Evolutionary conservation across 2,113 vertebrate species (phyloP).

Genomic region (Tachycineta bicolor): DNA sequence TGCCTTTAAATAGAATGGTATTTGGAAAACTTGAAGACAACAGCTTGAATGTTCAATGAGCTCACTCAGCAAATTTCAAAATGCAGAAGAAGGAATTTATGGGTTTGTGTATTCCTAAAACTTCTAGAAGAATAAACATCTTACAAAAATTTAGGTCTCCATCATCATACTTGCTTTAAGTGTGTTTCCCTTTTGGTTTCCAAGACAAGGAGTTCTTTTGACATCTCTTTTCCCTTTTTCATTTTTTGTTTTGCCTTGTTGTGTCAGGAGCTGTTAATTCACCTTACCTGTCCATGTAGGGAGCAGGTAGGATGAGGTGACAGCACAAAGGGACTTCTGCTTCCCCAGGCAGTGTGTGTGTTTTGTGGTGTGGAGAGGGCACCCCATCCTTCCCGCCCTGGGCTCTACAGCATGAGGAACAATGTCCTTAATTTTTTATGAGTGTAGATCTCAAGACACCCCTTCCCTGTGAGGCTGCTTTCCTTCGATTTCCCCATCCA

Average conservation of each 20-base stretch:
- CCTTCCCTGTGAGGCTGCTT: background rate
- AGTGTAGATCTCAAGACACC: rapidly evolving
- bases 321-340: background rate
- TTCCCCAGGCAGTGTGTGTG: background rate
- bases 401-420: background rate
- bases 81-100: background rate
- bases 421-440: rapidly evolving
- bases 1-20: constrained; percentile 68
- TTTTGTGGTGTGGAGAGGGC: background rate
- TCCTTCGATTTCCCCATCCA: background rate
- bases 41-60: constrained; percentile 55
- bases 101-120: background rate
- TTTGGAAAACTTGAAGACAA: constrained; percentile 53
- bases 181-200: background rate
- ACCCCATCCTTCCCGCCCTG: background rate
- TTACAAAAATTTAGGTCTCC: background rate
- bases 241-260: background rate
- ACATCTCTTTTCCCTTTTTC: background rate
- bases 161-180: background rate
- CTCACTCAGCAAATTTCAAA: constrained; percentile 32
- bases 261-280: background rate
- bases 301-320: background rate
- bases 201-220: background rate
- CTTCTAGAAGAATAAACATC: background rate
- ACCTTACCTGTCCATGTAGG: rapidly evolving